Base-by-base conservation (phyloP, 2,888 invertebrate species). In the Apeira syringaria region DNA sequence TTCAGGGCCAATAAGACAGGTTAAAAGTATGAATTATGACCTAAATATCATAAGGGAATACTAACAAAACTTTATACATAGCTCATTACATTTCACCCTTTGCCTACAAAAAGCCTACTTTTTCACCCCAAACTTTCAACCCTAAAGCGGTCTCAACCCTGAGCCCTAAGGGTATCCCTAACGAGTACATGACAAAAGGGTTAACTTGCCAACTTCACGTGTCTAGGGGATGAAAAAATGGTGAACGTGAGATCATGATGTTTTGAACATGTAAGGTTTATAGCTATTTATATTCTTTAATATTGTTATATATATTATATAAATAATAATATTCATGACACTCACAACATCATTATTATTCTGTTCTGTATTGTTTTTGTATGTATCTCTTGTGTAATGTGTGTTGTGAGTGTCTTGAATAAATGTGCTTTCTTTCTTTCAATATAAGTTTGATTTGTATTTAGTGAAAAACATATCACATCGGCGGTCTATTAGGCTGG, bases 121-220 rank as follows among this genome's bases (percentile, higher is more conserved):
- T 46, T 46, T 46, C 37, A 40, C 42, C 36, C 41, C 40, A 42
- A 55, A 54, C 45, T 55, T 50, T 47, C 25, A 40, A 38, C 53
- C 47, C 40, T 47, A 45, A 49, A 45, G 39, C 39, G 47, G 42
- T 41, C 29, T 3, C 24, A 24, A 29, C 34, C 40, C 32, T 24
- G n/a, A 28, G 47, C 42, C 29, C 27, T 40, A 40, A 40, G 45
- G 39, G 39, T 10, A 8, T 32, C 47, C 45, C 50, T 52, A 52
- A 42, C 51, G 54, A 56, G 45, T 31, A 36, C 40, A 44, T 44
- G 56, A 53, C 53, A 53, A 59, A 54, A 50, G 59, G 59, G 60
- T 55, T 60, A 59, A 50, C 54, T 55, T 52, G 38, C 26, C 39
- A 47, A 51, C 50, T 53, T 46, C 32, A 37, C 43, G 28, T 26